Evolutionary conservation across 2,113 vertebrate species (phyloP), one percentile per base, ranked within the genome.

Genomic region (Helogale parvula): DNA sequence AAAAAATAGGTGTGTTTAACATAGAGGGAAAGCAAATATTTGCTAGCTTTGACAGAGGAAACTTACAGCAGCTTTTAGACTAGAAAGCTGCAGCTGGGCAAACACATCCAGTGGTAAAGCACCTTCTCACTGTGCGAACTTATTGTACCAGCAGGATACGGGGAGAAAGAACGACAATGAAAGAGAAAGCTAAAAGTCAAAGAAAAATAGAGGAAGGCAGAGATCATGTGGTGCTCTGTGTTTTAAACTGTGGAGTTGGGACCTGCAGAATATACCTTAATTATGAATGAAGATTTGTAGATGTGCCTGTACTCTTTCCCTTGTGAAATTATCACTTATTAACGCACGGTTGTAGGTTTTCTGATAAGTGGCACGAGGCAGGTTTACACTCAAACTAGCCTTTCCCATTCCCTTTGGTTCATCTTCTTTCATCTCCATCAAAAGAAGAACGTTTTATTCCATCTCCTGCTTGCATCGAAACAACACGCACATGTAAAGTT

Each of bases 101-200:
- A 96, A 96, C 65, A 88, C 76, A 88, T 97, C 88, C 68, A 33
- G 91, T 15, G 92, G 91, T 77, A 88, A 97, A 65, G 60, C 81
- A 80, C 29, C 38, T 97, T 93, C 94, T 97, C 52, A 93, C 92
- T 29, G 11, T 97, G 98, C 98, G 98, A 98, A 98, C 90, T 93
- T 97, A 98, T 47, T 98, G 90, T 97, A 90, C 92, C 98, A 98
- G 97, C 97, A 97, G 98, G 95, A n/a, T 88, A 57, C 15, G 6
- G 66, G 60, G 95, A 97, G 57, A 66, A 65, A 98, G 68, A 85
- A 88, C 45, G 96, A 90, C 33, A 83, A 60, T 96, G 96, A 98
- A 97, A 97, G 92, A 50, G n/a, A 92, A 92, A 88, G 77, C 93
- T 94, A 77, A 76, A 82, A 94, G 52, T 7, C 33, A 35, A 95